phyloP scores from a whole-genome alignment of 1,140 invertebrate genomes.

The Drosophila pachea region DNA sequence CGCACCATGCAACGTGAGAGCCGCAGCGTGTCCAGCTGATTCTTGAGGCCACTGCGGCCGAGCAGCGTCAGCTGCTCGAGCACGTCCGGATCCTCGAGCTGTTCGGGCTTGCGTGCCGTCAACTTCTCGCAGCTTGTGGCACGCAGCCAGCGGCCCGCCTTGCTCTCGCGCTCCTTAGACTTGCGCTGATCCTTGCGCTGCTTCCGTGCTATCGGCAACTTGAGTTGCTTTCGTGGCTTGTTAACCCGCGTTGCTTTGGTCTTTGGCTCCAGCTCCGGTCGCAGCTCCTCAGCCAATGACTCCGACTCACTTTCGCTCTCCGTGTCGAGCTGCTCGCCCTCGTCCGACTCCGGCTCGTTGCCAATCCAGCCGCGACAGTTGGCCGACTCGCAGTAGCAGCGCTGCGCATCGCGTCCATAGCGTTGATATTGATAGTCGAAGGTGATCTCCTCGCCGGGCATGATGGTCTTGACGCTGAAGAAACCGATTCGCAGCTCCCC shows the following conservation, averaged over 20 bases:
- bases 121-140: constrained; percentile 36
- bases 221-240: constrained; percentile 26
- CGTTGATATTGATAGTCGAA: constrained; percentile 99
- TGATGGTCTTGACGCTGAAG: constrained; percentile 91
- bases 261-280: constrained; percentile 35
- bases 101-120: constrained; percentile 32
- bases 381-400: constrained; percentile 93
- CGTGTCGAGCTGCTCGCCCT: constrained; percentile 81
- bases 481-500: constrained; percentile 97
- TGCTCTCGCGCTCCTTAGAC: constrained; percentile 60
- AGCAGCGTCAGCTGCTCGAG: constrained; percentile 90
- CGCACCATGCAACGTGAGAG: constrained; percentile 95
- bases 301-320: constrained; percentile 67
- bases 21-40: constrained; percentile 91
- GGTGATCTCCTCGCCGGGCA: constrained; percentile 95
- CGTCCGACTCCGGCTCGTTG: constrained; percentile 87
- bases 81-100: constrained; percentile 81
- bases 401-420: constrained; percentile 97
- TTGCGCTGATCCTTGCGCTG: constrained; percentile 49
- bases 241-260: constrained; percentile 22
- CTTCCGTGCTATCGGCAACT: constrained; percentile 13
- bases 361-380: constrained; percentile 97
- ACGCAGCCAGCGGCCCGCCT: constrained; percentile 63
- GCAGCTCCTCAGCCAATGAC: constrained; percentile 14
- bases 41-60: constrained; percentile 87